Base-by-base conservation (phyloP, 92 coral and sea anemone species). In the Porites divaricata region DNA sequence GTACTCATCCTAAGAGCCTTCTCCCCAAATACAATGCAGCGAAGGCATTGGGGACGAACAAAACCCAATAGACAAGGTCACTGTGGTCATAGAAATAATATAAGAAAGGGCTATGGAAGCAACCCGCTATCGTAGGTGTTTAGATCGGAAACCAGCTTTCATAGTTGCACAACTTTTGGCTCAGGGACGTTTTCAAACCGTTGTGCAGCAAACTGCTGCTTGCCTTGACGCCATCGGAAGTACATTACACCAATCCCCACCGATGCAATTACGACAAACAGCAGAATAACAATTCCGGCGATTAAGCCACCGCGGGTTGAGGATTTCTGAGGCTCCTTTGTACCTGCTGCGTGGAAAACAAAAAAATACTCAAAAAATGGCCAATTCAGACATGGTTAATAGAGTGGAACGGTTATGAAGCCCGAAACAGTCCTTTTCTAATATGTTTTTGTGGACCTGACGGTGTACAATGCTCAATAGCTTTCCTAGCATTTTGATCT, bases 191-290 rank as follows among this genome's bases (percentile, higher is more conserved):
- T 84, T 2, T 65, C 76, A 75, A 84, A 84, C 54, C 81, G 88
- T 75, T 84, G 66, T 10, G 88, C 82, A 53, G 88, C 35, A 68
- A 84, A 84, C 75, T 65, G 88, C 69, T 51, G 51, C 1, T 17
- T 5, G 14, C 74, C 65, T n/a, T 70, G 67, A 35, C 81, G 88
- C 81, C 81, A 68, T 35, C 75, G 88, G 61, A 41, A 75, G 28
- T 84, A 84, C 81, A 84, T n/a, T 16, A 76, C 81, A 24, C 63
- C 88, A 7, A 84, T 54, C 35, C 66, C 6, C 13, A 53, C 67
- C 45, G 21, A 81, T 21, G 67, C 82, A 50, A 75, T 9, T n/a
- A 67, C 9, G 53, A 52, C 48, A 8, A 77, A 50, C 61, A 64
- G 11, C 10, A 53, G 6, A 8, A 76, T 49, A 22, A 84, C 88